These are phyloP conservation scores for Coenonympha glycerion DNA, from an alignment of 2,888 invertebrate species.

Conservation along the genomic window DNA sequence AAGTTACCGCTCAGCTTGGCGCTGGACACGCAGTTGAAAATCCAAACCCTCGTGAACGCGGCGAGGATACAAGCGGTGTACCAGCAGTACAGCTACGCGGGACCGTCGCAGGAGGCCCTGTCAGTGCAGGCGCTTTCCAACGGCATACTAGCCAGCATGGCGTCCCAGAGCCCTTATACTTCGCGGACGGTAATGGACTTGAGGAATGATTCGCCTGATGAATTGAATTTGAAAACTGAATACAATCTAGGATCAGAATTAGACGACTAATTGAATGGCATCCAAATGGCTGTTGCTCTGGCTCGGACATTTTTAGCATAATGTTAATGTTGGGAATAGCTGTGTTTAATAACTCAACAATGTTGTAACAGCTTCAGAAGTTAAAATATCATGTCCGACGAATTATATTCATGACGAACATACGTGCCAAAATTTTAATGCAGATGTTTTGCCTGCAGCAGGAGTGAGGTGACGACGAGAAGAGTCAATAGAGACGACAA, in stretches of 20 bases:
- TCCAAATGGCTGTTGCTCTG: background rate
- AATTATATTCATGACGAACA: background rate
- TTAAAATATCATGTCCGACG: background rate
- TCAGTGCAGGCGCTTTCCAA: slow-evolving; percentile 68
- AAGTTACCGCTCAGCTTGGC: slow-evolving; percentile 65
- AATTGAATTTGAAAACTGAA: slow-evolving; percentile 57
- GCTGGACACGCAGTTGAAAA: slow-evolving; percentile 66
- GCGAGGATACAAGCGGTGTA: slow-evolving; percentile 69
- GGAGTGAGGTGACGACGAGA: background rate
- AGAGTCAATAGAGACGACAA: background rate
- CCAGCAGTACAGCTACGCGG: slow-evolving; percentile 69
- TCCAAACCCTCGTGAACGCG: slow-evolving; percentile 66
- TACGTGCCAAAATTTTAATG: background rate
- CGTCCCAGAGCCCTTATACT: slow-evolving; percentile 52
- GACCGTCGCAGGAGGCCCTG: slow-evolving; percentile 65
- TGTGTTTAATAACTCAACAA: background rate
- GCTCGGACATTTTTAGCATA: background rate
- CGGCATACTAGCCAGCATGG: slow-evolving; percentile 65
- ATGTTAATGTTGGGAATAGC: background rate
- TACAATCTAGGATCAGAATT: slow-evolving; percentile 60
- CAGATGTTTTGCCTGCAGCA: background rate
- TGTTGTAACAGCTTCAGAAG: background rate
- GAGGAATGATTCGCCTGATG: slow-evolving; percentile 60
- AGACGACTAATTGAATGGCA: slow-evolving; percentile 49
- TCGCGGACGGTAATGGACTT: slow-evolving; percentile 47